Evolutionary conservation across 2,113 vertebrate genomes (phyloP), one percentile per base, ranked within the genome.

Genomic region (Callospermophilus lateralis): DNA sequence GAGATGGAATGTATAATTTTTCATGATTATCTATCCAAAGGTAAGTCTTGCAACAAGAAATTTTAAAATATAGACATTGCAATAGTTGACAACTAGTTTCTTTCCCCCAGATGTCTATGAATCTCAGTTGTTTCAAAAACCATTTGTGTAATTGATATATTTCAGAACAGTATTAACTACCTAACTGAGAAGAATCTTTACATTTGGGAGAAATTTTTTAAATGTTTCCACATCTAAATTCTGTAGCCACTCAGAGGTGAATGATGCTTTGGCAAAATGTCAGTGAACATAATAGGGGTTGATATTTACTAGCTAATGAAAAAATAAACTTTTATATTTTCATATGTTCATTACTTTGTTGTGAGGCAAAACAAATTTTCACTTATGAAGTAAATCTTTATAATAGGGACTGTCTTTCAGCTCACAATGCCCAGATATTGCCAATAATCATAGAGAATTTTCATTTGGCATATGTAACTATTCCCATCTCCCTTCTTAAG

Each of bases 1-100:
- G 32, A 84, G 22, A 45, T 83, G 22, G 26, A 77, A 92, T 86
- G 8, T 68, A 32, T 70, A 45, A 81, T 78, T 73, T 61, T 93
- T 92, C n/a, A 85, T 89, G 20, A 90, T 84, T 86, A 70, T n/a
- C 78, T 93, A 70, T 70, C 58, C 32, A 94, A 85, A 96, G 48
- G 20, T 95, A 94, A 90, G 67, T 90, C 26, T 96, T 94, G 12
- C 7, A 92, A 68, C 5, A 55, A 84, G 58, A 24, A 51, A 3
- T 67, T 78, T 93, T 81, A 65, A 97, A 94, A 93, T 93, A 51
- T 26, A 39, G 39, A 81, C 4, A 22, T 58, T 68, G 3, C 73
- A 63, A 45, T 45, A 34, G 3, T 67, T 92, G 42, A 77, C 30
- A 72, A 39, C 30, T 24, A 53, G 45, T 67, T 95, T 84, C 32